Percentiles rank a stretch among this genome's conserved stretches.
These are phyloP conservation scores for Lasioglossum leucozonium DNA, from an alignment of 2,888 invertebrate genomes.

Conservation along the genomic window DNA sequence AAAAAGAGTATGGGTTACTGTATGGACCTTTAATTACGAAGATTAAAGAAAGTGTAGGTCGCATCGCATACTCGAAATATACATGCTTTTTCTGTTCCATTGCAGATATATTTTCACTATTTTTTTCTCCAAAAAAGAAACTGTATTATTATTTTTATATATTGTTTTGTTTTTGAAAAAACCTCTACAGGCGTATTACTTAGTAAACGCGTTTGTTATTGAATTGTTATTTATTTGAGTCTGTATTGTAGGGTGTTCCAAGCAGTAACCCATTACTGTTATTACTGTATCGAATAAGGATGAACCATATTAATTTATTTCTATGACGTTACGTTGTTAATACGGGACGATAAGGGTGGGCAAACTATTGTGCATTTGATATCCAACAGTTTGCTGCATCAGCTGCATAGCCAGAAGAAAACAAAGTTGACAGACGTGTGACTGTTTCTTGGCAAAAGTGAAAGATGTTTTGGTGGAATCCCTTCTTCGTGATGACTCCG, in stretches of 20 bases:
- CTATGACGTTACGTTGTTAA: slow-evolving; percentile 74
- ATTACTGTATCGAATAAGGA: slow-evolving; percentile 67
- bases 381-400: slow-evolving; percentile 83
- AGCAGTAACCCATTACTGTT: slow-evolving; percentile 74
- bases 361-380: slow-evolving; percentile 83
- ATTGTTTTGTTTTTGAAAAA: not conserved
- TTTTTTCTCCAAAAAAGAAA: not conserved
- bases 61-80: not conserved
- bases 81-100: slow-evolving; percentile 26
- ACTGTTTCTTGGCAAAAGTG: slow-evolving; percentile 76
- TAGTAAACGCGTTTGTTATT: not conserved
- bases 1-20: slow-evolving; percentile 73
- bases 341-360: slow-evolving; percentile 76
- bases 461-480: slow-evolving; percentile 80
- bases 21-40: slow-evolving; percentile 61
- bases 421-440: slow-evolving; percentile 77
- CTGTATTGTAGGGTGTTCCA: slow-evolving; percentile 54
- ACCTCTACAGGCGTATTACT: not conserved
- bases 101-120: not conserved
- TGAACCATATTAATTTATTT: slow-evolving; percentile 75
- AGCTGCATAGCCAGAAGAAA: slow-evolving; percentile 79
- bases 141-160: slow-evolving; percentile 5
- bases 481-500: slow-evolving; percentile 81
- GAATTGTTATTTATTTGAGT: slow-evolving; percentile 25
- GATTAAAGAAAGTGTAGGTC: slow-evolving; percentile 23